Evolutionary conservation across 2,113 vertebrate genomes (phyloP).

Genomic region (Lasiurus borealis): DNA sequence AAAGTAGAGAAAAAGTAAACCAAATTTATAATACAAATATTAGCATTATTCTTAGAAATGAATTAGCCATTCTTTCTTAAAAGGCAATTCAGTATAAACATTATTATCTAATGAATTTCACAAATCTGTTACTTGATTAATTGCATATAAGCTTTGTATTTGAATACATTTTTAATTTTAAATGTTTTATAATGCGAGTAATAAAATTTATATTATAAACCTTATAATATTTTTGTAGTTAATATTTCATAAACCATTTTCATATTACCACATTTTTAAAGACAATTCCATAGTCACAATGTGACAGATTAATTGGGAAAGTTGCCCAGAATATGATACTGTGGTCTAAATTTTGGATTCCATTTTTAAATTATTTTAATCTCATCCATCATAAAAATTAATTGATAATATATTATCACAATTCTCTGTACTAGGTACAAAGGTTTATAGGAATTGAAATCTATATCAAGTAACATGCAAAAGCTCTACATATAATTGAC

Average conservation of each 20-base stretch:
- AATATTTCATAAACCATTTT: slow-evolving; percentile 34
- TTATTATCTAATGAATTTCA: slow-evolving; percentile 46
- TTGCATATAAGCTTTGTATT: background rate
- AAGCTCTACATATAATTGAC: too few relatives aligned
- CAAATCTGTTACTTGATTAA: slow-evolving; percentile 31
- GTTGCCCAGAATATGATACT: background rate
- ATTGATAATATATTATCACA: background rate
- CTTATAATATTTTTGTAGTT: background rate
- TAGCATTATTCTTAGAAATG: slow-evolving; percentile 20
- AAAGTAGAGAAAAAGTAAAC: background rate
- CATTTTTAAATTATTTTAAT: background rate
- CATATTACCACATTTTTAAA: background rate
- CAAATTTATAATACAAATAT: slow-evolving; percentile 1
- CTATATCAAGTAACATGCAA: too few relatives aligned
- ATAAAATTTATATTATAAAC: slow-evolving; percentile 30
- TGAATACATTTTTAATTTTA: background rate
- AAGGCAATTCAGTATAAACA: background rate
- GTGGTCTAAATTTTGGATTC: background rate
- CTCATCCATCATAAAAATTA: background rate
- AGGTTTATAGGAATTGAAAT: background rate
- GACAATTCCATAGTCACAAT: background rate
- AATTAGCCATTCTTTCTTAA: slow-evolving; percentile 4
- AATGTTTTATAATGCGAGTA: slow-evolving; percentile 15
- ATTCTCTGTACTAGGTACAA: background rate
- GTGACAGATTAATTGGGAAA: background rate